phyloP scores from a whole-genome alignment of 2,113 vertebrate genomes.

The Menura novaehollandiae region DNA sequence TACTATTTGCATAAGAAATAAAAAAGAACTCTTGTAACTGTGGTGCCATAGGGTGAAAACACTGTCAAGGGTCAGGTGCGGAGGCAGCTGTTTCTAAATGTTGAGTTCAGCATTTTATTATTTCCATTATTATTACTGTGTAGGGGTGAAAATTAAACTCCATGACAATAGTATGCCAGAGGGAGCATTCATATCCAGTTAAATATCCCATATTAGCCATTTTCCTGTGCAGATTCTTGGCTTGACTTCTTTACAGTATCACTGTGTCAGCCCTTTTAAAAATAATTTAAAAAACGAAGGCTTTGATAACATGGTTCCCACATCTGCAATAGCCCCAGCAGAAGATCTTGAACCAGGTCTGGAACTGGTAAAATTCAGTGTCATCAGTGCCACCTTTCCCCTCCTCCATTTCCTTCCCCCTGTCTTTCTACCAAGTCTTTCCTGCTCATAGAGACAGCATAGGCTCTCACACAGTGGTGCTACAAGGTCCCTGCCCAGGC shows the following conservation, averaged over 20 bases:
- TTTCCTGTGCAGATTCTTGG: not conserved
- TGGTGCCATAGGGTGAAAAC: not conserved
- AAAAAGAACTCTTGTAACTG: not conserved
- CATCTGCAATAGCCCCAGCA: not conserved
- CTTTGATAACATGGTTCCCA: not conserved
- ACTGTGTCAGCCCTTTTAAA: not conserved
- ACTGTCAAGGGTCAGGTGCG: not conserved
- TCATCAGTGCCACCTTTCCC: not conserved
- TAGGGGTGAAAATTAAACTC: conserved; percentile 46
- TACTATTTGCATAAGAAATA: conserved; percentile 6
- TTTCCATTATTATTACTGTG: conserved; percentile 28
- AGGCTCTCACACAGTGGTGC: not conserved
- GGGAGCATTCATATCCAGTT: conserved; percentile 44
- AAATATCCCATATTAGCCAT: conserved; percentile 2
- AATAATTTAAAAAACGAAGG: not conserved
- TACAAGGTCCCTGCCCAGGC: not conserved
- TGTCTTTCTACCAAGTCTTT: not conserved
- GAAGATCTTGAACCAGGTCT: not conserved
- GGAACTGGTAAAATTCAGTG: not conserved
- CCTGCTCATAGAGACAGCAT: not conserved
- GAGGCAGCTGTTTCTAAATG: conserved; percentile 14
- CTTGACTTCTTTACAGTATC: not conserved
- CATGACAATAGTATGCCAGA: conserved; percentile 24
- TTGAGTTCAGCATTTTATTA: conserved; percentile 30
- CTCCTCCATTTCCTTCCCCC: not conserved